Conservation (phyloP, 2,113 vertebrate genomes). For the Thunnus maccoyii region DNA sequence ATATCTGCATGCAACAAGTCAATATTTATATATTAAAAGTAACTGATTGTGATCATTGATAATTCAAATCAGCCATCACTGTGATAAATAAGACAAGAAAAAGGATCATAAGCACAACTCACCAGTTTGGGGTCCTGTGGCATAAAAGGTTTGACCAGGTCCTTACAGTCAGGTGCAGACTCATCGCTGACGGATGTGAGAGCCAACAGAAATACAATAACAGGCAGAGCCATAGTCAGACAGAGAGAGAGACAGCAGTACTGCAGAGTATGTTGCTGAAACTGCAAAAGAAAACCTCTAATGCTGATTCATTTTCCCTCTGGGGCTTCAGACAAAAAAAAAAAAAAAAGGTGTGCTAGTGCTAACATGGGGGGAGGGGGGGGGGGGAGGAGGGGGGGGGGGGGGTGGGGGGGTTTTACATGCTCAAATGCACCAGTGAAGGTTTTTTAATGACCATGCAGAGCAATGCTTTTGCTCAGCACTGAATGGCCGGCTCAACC, state of each 20-base stretch:
- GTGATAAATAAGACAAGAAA: conserved; percentile 9
- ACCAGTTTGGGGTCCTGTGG: conserved; percentile 73
- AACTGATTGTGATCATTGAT: neutral
- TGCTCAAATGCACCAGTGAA: conserved; percentile 30
- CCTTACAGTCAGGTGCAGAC: conserved; percentile 71
- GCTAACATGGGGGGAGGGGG: neutral
- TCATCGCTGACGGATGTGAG: conserved; percentile 58
- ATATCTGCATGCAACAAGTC: conserved; percentile 59
- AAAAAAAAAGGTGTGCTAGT: conserved; percentile 38
- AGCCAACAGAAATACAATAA: conserved; percentile 51
- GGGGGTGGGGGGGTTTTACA: conserved; percentile 11
- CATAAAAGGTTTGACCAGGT: conserved; percentile 69
- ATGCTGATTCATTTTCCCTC: conserved; percentile 47
- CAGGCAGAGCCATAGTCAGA: conserved; percentile 64
- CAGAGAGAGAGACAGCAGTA: conserved; percentile 4
- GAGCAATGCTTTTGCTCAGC: conserved; percentile 44
- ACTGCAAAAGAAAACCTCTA: conserved; percentile 57
- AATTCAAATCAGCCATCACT: neutral
- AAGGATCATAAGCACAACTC: conserved; percentile 4
- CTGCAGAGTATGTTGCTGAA: conserved; percentile 33
- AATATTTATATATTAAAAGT: neutral
- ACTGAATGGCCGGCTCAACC: conserved; percentile 47
- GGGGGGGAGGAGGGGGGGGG: neutral
- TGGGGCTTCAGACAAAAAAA: conserved; percentile 7
- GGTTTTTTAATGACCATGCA: conserved; percentile 36